Evolutionary conservation across 2,888 invertebrate genomes (phyloP).

Genomic region (Drosophila anceps): DNA sequence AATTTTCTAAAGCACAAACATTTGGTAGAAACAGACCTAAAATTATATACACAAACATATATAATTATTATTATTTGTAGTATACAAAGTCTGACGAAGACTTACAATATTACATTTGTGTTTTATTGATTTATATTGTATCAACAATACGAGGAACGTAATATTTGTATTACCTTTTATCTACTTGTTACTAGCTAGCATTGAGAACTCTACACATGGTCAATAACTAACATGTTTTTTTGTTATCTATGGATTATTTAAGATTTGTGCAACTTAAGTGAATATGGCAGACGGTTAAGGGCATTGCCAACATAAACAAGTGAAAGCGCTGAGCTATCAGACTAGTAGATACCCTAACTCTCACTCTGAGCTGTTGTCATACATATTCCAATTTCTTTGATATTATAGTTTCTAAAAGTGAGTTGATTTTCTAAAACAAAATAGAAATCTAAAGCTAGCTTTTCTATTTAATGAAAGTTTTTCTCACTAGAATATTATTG

Average conservation of each 20-base stretch:
- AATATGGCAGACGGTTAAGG: neutral
- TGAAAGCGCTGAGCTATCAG: no score
- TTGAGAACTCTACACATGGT: neutral
- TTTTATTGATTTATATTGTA: neutral
- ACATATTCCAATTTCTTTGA: no score
- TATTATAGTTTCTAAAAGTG: no score
- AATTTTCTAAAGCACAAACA: no score
- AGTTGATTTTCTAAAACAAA: no score
- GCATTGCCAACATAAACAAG: conserved; percentile 1
- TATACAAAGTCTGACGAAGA: neutral
- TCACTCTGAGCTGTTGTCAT: neutral
- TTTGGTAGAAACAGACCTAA: neutral
- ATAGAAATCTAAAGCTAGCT: no score
- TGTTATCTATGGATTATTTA: conserved; percentile 2
- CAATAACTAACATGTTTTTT: neutral
- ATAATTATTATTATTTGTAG: no score
- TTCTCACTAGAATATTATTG: no score
- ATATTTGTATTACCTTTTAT: neutral
- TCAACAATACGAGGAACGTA: neutral
- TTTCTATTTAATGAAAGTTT: no score
- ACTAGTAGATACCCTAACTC: neutral
- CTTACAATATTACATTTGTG: neutral
- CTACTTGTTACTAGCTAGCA: neutral
- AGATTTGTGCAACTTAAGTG: neutral
- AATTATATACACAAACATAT: no score